Percentiles rank a stretch among this genome's conserved stretches.
phyloP scores from a whole-genome alignment of 2,113 vertebrate genomes.

The Grammomys surdaster region DNA sequence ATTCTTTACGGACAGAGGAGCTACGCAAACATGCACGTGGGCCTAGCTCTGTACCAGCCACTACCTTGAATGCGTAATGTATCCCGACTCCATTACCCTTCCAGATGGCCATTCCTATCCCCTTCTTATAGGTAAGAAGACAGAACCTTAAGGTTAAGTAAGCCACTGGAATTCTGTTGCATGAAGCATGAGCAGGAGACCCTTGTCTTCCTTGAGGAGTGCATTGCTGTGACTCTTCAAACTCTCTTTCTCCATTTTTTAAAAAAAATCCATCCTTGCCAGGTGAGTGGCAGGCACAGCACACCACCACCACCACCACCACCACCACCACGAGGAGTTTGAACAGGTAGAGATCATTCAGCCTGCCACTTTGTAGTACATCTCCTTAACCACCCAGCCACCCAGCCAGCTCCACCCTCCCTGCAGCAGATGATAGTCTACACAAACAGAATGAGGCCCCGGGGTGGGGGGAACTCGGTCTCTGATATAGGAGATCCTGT shows the following conservation, averaged over 20 bases:
- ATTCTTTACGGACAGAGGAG: neutral
- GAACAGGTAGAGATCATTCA: neutral
- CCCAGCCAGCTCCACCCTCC: rapidly evolving
- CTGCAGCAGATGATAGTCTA: neutral
- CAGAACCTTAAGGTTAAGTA: neutral
- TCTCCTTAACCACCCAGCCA: neutral
- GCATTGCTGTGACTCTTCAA: neutral
- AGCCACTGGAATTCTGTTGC: neutral
- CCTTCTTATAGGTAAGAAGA: constrained; percentile 23
- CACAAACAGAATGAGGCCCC: neutral
- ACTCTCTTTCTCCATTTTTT: neutral
- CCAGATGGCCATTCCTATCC: neutral
- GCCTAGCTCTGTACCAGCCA: neutral
- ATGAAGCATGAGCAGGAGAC: neutral
- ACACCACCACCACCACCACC: rapidly evolving
- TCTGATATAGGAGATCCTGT: neutral
- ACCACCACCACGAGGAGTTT: rapidly evolving
- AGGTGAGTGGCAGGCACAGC: neutral
- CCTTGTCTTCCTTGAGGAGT: neutral
- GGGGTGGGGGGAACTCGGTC: rapidly evolving
- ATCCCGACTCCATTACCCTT: neutral
- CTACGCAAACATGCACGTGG: neutral
- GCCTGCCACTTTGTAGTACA: neutral
- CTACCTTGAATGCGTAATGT: neutral
- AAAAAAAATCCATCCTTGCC: neutral